Evolutionary conservation across 2,797 vertebrate genomes (phyloP).

Genomic region (Danio tinwini): DNA sequence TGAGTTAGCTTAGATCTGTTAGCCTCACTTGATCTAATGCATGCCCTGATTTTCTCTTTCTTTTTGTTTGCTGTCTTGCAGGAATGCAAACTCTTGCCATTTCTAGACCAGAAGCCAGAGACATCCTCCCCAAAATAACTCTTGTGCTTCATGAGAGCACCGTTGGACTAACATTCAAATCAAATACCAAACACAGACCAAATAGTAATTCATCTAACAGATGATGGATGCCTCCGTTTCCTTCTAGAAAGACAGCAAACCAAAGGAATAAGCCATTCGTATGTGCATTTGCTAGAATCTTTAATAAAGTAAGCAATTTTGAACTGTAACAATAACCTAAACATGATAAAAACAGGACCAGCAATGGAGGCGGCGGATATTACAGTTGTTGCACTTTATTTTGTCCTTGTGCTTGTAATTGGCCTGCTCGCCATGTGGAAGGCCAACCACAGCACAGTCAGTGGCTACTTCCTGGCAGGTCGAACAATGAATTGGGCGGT

Average conservation of each 20-base stretch:
- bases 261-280: slow-evolving; percentile 84
- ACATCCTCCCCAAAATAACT: slow-evolving; percentile 82
- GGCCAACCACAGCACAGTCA: slow-evolving; percentile 94
- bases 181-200: slow-evolving; percentile 70
- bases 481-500: slow-evolving; percentile 97
- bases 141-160: slow-evolving; percentile 86
- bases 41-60: slow-evolving; percentile 84
- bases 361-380: slow-evolving; percentile 93
- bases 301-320: slow-evolving; percentile 20
- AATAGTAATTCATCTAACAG: slow-evolving; percentile 69
- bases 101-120: slow-evolving; percentile 87
- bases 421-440: slow-evolving; percentile 98
- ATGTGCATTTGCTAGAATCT: slow-evolving; percentile 10
- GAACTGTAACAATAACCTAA: slow-evolving; percentile 52
- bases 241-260: slow-evolving; percentile 93
- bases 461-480: slow-evolving; percentile 97
- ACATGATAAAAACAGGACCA: slow-evolving; percentile 77
- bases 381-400: slow-evolving; percentile 94
- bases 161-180: slow-evolving; percentile 82
- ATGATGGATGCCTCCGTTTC: slow-evolving; percentile 75
- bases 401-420: slow-evolving; percentile 92
- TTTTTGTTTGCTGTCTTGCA: slow-evolving; percentile 98
- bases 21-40: slow-evolving; percentile 83
- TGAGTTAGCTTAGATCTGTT: slow-evolving; percentile 32
- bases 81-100: slow-evolving; percentile 90